Base-by-base conservation (phyloP, 1,140 invertebrate genomes). In the Thereuonema tuberculata region DNA sequence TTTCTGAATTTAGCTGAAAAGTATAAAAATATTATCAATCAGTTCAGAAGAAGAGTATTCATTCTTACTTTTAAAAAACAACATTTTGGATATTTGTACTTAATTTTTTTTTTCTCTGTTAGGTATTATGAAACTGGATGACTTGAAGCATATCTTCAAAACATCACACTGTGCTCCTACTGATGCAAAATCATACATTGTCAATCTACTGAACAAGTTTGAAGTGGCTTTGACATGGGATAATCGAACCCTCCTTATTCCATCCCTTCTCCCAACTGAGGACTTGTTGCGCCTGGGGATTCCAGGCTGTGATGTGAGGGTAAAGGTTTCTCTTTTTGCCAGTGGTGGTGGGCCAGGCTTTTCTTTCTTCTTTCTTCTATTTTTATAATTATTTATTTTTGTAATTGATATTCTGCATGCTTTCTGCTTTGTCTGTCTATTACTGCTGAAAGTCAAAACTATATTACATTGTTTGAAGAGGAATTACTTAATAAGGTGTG, bases 191-290 rank as follows among this genome's bases (percentile, higher is more conserved):
- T 80, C 82, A n/a, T 93, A 95, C 65, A 88, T 93, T 43, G 82
- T 95, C 1, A 89, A 84, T 68, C 74, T 96, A 12, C 74, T 99
- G 31, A 93, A 93, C 72, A 98, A 98, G 76, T 98, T 98, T 75
- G 95, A 99, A 75, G 85, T 98, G 26, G 96, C 95, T 0, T 74
- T 99, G 15, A 93, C 92, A n/a, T 98, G 92, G 89, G 93, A 98
- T 70, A 86, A 84, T 24, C 73, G 92, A 2, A 88, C 89, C 17
- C 72, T 99, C 17, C 74, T 98, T 1, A 91, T 99, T 66, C 93
- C 95, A 0, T 93, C 90, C 0, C 74, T 98, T 25, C 73, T 99
- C 63, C 94, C 93, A 0, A 81, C 84, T 0, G 89, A 93, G 72
- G 82, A 87, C 60, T 80, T 83, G 29, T 74, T 81, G 61, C 68